Conservation (phyloP, 1,140 invertebrate species). For the Euschistus heros region DNA sequence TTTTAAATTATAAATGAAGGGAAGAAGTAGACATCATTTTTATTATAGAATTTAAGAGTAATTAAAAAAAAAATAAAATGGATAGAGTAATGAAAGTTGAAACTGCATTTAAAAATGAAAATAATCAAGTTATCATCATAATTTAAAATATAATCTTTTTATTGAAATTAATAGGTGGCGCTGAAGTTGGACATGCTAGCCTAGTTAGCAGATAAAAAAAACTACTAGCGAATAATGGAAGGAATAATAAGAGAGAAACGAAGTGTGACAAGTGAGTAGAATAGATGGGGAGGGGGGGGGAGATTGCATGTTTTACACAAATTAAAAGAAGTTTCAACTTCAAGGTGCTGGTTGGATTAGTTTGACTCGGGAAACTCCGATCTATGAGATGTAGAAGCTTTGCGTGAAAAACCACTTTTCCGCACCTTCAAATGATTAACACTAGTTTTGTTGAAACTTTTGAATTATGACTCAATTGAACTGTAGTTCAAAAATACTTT, state of each 20-base stretch:
- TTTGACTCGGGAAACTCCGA: conserved; percentile 4
- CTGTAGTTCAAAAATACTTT: too few species aligned
- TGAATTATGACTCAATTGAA: too few species aligned
- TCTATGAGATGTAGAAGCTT: not conserved
- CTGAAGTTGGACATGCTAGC: not conserved
- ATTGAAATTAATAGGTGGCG: not conserved
- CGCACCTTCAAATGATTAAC: not conserved
- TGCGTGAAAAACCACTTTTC: conserved; percentile 7
- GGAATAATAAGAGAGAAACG: not conserved
- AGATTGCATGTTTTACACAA: not conserved
- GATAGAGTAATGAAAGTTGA: too few species aligned
- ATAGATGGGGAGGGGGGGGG: too few species aligned
- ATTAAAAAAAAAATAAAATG: too few species aligned
- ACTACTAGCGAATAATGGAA: too few species aligned
- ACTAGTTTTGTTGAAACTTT: not conserved
- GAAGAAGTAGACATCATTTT: too few species aligned
- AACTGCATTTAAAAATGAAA: too few species aligned
- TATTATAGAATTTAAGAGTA: too few species aligned
- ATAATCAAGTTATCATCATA: too few species aligned
- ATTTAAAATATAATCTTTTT: too few species aligned
- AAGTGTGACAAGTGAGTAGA: not conserved
- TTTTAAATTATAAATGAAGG: too few species aligned
- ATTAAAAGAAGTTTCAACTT: conserved; percentile 15
- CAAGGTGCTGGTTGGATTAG: conserved; percentile 13
- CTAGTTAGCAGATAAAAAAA: not conserved